phyloP scores from a whole-genome alignment of 2,113 vertebrate species.

The Austrofundulus limnaeus region DNA sequence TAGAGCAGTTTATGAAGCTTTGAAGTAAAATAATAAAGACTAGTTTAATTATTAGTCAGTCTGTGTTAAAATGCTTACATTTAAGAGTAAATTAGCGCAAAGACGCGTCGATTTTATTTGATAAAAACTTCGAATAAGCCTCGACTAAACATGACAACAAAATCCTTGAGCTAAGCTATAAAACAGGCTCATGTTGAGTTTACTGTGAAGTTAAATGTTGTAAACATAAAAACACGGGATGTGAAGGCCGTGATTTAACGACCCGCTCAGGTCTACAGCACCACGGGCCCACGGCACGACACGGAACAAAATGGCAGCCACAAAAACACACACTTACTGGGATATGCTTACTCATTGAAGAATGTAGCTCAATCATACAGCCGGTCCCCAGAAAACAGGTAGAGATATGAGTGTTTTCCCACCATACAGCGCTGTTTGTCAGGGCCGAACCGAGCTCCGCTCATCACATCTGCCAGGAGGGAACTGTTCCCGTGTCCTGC shows the following conservation, averaged over 20 bases:
- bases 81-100: not conserved
- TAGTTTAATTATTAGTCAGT: accelerated
- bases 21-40: constrained; percentile 6
- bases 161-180: too few species aligned
- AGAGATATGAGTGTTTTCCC: constrained; percentile 68
- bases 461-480: too few species aligned
- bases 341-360: constrained; percentile 99
- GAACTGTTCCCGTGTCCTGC: too few species aligned
- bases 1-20: too few species aligned
- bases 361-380: constrained; percentile 99
- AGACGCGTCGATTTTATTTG: constrained; percentile 18
- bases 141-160: constrained; percentile 1
- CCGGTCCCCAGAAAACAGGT: constrained; percentile 86
- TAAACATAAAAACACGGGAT: too few species aligned
- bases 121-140: constrained; percentile 26
- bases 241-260: constrained; percentile 50
- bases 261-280: constrained; percentile 28
- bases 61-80: accelerated
- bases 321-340: constrained; percentile 85
- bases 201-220: too few species aligned
- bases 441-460: constrained; percentile 72
- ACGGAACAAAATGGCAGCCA: constrained; percentile 33
- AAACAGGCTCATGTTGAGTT: too few species aligned
- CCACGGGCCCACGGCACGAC: constrained; percentile 2
- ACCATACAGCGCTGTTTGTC: constrained; percentile 78